Base-by-base conservation (phyloP, 2,888 invertebrate genomes). In the Brachyptera risi region DNA sequence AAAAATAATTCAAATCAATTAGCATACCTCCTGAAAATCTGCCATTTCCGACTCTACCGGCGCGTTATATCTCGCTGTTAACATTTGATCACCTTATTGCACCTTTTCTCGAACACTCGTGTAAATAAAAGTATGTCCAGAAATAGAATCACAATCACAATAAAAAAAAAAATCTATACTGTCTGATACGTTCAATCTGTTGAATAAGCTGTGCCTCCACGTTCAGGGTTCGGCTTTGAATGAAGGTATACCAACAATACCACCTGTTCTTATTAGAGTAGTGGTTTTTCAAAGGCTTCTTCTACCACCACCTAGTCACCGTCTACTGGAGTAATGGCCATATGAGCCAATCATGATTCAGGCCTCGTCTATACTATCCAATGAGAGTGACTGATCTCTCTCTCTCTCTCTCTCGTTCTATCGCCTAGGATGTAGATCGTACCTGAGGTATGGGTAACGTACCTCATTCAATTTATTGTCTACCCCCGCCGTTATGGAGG, bases 1-100 rank as follows among this genome's bases (percentile, higher is more conserved):
- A n/a, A n/a, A n/a, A n/a, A n/a, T n/a, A n/a, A n/a, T n/a, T n/a
- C n/a, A n/a, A n/a, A n/a, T n/a, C n/a, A n/a, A n/a, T n/a, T 11
- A 11, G 60, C 66, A 59, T 57, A 66, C 66, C 66, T 66, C 66
- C 56, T 66, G 66, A 57, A 66, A 66, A 59, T 66, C 65, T 31
- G 65, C 64, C 66, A 66, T 66, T 50, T 61, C 66, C 27, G 26
- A 26, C 40, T 47, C 23, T 5, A 50, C 24, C 11, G 23, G n/a
- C 17, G 37, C n/a, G n/a, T n/a, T 5, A 21, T 31, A 21, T 13
- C 26, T 15, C 27, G 49, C 19, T n/a, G 54, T 15, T 44, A 50
- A 27, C 38, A 15, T 35, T 19, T 13, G 40, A 23, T 24, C 9
- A 47, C 37, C 13, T 35, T 21, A n/a, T 21, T n/a, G 13, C 19